Base-by-base conservation (phyloP, 2,797 vertebrate species). In the Naso thynnoides region DNA sequence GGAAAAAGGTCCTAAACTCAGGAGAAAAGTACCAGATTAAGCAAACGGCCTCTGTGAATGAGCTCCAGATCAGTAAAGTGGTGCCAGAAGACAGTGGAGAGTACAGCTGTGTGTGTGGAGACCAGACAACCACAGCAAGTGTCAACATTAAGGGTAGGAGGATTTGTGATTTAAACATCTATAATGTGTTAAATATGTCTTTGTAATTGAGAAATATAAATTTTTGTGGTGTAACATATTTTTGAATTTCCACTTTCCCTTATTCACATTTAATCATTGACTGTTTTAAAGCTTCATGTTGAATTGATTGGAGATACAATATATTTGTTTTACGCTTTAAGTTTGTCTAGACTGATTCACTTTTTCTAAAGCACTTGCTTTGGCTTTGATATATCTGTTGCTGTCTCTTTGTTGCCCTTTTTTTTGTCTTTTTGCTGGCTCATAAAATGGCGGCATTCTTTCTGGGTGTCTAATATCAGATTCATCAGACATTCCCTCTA, bases 51-150 rank as follows among this genome's bases (percentile, higher is more conserved):
- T 78, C 82, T 4, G 8, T 83, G 47, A 91, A 86, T 33, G 94
- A 96, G 78, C 93, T 96, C 55, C 42, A 88, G 2, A 88, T 96
- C 81, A 88, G 64, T 8, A 84, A 89, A 38, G 82, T 86, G 58
- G 8, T 70, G 71, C 82, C 88, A 58, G 92, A 90, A 64, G 95
- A 96, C 70, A 82, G 89, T 81, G 95, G 93, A 68, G 83, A 94
- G 47, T 96, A 96, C 87, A 93, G 84, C 13, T 96, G 95, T 81
- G 53, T 93, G 60, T 95, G 92, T 81, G 93, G 92, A 82, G 92
- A 94, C 16, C 85, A 91, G 27, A 87, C 90, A 86, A 94, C 93
- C 7, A 86, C 88, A 9, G 90, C 94, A 0, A 69, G 67, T 38
- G 63, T 95, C 64, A 90, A 80, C 0, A 50, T 87, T 4, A 53